A percentile compares a stretch with the other conserved stretches of the same genome.
phyloP scores from a whole-genome alignment of 2,797 vertebrate species.

The Morus bassanus region DNA sequence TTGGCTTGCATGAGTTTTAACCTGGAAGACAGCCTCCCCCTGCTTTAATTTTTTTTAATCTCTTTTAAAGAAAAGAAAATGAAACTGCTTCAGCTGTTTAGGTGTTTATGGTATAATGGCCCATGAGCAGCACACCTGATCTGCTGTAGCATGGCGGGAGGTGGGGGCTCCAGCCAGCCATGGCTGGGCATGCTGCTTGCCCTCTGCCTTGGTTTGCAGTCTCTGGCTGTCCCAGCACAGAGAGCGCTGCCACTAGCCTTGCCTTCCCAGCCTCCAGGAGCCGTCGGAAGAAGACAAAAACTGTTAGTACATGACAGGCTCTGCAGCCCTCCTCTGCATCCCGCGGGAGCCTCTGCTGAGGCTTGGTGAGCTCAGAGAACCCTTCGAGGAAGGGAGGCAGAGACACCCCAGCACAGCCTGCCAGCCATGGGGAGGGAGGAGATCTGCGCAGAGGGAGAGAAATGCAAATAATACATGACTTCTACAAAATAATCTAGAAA shows the following conservation, averaged over 20 bases:
- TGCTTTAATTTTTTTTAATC: not conserved
- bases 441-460: not conserved
- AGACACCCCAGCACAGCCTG: not conserved
- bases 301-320: not conserved
- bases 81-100: not conserved
- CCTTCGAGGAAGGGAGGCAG: not conserved
- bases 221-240: not conserved
- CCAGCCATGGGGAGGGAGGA: not conserved
- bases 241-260: not conserved
- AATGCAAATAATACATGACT: conserved; percentile 6
- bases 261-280: not conserved
- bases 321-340: not conserved
- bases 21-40: not conserved
- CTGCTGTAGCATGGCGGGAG: not conserved
- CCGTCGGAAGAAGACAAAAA: not conserved
- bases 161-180: not conserved
- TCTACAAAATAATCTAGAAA: not conserved
- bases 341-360: not conserved
- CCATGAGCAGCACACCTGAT: not conserved
- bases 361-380: not conserved
- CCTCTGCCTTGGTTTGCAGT: not conserved
- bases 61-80: not conserved
- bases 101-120: not conserved
- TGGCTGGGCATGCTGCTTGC: not conserved
- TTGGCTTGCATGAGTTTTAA: not conserved